phyloP scores from a whole-genome alignment of 2,113 vertebrate genomes.

The Pseudorasbora parva region DNA sequence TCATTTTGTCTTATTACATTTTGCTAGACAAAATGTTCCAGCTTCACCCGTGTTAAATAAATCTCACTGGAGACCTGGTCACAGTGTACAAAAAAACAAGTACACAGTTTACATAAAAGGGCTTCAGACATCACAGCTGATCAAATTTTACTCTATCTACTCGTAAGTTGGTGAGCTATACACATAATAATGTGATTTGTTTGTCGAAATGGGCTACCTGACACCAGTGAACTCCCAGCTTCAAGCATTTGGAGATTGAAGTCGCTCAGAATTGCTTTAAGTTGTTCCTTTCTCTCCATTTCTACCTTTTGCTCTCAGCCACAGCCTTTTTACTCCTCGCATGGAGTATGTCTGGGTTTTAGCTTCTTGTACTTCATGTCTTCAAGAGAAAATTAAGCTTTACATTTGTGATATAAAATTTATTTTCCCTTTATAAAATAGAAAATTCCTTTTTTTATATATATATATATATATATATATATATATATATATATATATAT shows the following conservation, averaged over 20 bases:
- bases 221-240: background rate
- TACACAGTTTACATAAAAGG: constrained; percentile 25
- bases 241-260: background rate
- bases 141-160: constrained; percentile 43
- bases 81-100: constrained; percentile 11
- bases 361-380: background rate
- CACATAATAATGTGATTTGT: constrained; percentile 38
- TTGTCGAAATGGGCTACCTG: constrained; percentile 28
- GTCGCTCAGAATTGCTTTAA: background rate
- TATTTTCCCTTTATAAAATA: background rate
- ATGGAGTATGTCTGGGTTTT: background rate
- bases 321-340: background rate
- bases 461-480: too few species aligned
- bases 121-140: constrained; percentile 34
- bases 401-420: background rate
- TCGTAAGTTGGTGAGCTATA: constrained; percentile 11
- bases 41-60: background rate
- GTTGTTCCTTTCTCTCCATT: constrained; percentile 3
- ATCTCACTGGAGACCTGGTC: constrained; percentile 10
- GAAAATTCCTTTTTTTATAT: too few species aligned
- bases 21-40: background rate
- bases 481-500: too few species aligned
- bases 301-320: background rate
- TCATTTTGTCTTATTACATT: background rate
- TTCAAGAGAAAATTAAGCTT: background rate